Percentiles rank a stretch among this genome's conserved stretches.
Evolutionary conservation across 2,113 vertebrate genomes (phyloP).

Genomic region (Crotalus horridus): DNA sequence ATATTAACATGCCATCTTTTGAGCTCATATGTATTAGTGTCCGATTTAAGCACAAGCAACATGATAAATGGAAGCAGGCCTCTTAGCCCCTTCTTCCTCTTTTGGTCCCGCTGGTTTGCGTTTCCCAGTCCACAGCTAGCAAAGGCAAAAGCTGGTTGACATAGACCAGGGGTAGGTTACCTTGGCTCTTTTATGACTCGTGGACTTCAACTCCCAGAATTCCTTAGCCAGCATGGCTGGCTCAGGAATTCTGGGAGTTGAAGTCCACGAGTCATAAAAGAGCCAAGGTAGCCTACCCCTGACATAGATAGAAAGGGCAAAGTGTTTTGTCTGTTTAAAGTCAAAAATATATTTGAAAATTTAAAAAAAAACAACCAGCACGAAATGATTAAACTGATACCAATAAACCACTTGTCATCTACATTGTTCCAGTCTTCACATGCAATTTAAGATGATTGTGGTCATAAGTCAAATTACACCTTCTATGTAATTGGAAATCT

Average conservation of each 20-base stretch:
- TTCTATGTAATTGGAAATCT: constrained; percentile 20
- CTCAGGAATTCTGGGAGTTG: too few species aligned
- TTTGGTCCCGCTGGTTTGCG: not conserved
- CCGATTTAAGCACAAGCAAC: not conserved
- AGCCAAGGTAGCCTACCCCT: too few species aligned
- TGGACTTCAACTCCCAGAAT: too few species aligned
- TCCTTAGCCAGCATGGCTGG: too few species aligned
- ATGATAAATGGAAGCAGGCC: not conserved
- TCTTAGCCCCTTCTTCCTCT: too few species aligned
- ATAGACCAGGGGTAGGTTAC: too few species aligned
- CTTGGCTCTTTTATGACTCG: too few species aligned
- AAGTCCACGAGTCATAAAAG: too few species aligned
- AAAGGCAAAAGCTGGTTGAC: not conserved
- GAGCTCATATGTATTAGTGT: not conserved
- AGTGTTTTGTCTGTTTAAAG: not conserved
- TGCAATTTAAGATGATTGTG: not conserved
- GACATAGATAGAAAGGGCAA: not conserved
- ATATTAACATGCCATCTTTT: not conserved
- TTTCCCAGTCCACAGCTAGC: not conserved
- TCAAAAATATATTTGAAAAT: not conserved
- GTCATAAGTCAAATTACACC: not conserved
- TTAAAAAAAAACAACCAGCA: not conserved
- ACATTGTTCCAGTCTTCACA: not conserved
- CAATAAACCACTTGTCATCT: not conserved
- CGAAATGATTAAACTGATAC: not conserved